Conservation (phyloP, 2,113 vertebrate genomes). For the Daphoenositta chrysoptera region DNA sequence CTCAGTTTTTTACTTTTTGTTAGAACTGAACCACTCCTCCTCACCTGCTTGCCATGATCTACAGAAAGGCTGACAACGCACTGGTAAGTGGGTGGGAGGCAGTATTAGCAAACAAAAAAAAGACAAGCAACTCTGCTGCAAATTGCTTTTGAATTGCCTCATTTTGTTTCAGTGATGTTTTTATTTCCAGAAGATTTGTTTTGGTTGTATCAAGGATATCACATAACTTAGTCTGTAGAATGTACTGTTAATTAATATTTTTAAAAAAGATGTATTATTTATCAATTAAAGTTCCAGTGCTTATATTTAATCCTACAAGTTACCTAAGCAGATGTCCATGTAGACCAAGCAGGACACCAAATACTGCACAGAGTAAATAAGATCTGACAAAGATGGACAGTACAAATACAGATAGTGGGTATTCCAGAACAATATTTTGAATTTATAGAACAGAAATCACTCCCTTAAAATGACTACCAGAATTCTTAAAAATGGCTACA, state of each 20-base stretch:
- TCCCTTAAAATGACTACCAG: not conserved
- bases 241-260: not conserved
- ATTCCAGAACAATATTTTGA: not conserved
- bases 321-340: not conserved
- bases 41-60: not conserved
- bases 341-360: not conserved
- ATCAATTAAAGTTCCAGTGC: not conserved
- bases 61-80: not conserved
- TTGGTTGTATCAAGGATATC: not conserved
- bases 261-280: not conserved
- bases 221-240: not conserved
- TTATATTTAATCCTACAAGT: not conserved
- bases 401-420: not conserved
- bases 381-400: not conserved
- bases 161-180: not conserved
- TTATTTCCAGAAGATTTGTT: not conserved
- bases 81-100: not conserved
- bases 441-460: not conserved
- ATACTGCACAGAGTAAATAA: not conserved
- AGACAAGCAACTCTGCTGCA: not conserved
- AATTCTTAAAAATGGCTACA: not conserved
- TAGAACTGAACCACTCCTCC: not conserved
- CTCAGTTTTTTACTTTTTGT: not conserved
- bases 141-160: not conserved
- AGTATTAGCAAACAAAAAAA: not conserved